Evolutionary conservation across 2,797 vertebrate species (phyloP).

Genomic region (Podarcis siculus): DNA sequence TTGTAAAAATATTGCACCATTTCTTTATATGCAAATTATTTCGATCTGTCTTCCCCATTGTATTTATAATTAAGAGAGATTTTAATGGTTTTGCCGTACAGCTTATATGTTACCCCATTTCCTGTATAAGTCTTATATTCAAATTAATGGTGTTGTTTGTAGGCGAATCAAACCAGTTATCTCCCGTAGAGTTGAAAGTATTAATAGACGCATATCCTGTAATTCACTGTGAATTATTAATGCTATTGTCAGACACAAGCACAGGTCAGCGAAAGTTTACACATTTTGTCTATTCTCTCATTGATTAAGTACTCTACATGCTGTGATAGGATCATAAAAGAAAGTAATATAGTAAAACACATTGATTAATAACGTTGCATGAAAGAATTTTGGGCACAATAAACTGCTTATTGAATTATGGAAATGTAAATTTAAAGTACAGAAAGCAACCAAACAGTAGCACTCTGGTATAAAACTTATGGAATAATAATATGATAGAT

Average conservation of each 20-base stretch:
- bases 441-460: constrained; percentile 1
- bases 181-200: constrained; percentile 19
- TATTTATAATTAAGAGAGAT: constrained; percentile 26
- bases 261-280: neutral
- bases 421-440: constrained; percentile 18
- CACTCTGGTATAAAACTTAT: neutral
- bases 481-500: constrained; percentile 9
- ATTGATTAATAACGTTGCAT: neutral
- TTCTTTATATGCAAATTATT: constrained; percentile 12
- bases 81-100: neutral
- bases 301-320: neutral
- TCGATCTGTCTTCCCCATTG: neutral
- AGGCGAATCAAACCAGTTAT: constrained; percentile 19
- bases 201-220: neutral
- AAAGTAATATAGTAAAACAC: constrained; percentile 30
- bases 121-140: neutral
- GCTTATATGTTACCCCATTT: neutral
- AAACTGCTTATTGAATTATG: constrained; percentile 11
- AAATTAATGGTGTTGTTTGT: constrained; percentile 9
- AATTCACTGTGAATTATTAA: constrained; percentile 22
- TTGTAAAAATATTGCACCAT: constrained; percentile 4
- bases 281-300: neutral
- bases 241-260: constrained; percentile 8
- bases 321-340: constrained; percentile 4
- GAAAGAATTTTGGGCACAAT: neutral